Percentiles rank a stretch among this genome's conserved stretches.
Evolutionary conservation across 2,797 vertebrate genomes (phyloP).

Genomic region (Poeciliopsis presidionis): DNA sequence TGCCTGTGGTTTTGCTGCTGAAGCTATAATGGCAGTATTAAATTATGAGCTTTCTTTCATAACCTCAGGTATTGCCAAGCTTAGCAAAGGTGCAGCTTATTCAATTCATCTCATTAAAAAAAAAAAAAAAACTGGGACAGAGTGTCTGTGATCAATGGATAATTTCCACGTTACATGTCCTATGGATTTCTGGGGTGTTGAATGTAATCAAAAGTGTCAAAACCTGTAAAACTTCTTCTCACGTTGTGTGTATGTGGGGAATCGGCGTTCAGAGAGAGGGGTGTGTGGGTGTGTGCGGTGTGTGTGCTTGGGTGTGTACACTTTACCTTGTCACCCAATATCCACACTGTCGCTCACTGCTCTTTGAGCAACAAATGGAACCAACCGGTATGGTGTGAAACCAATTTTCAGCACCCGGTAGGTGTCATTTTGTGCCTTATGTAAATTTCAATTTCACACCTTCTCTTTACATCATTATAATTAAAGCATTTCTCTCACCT

Average conservation of each 20-base stretch:
- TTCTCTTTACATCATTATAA: conserved; percentile 53
- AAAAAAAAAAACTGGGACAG: conserved; percentile 36
- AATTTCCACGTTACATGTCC: conserved; percentile 71
- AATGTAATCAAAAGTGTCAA: conserved; percentile 76
- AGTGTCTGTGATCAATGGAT: conserved; percentile 72
- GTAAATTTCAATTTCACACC: conserved; percentile 54
- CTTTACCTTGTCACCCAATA: conserved; percentile 59
- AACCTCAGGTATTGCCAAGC: conserved; percentile 72
- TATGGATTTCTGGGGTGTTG: conserved; percentile 66
- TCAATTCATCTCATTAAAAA: conserved; percentile 69
- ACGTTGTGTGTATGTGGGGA: conserved; percentile 30
- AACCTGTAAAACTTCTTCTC: conserved; percentile 66
- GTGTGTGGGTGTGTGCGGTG: background rate
- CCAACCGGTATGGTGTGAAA: conserved; percentile 66
- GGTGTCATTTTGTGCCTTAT: conserved; percentile 61
- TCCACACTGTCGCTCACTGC: conserved; percentile 41
- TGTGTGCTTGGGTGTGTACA: background rate
- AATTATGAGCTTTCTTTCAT: conserved; percentile 69
- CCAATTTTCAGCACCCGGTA: conserved; percentile 70
- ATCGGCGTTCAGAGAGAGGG: conserved; percentile 4
- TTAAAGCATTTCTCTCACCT: conserved; percentile 42
- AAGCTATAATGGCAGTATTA: conserved; percentile 66
- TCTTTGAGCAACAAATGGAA: conserved; percentile 69
- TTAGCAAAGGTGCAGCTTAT: conserved; percentile 64
- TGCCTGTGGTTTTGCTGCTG: conserved; percentile 68